These are phyloP conservation scores for Oryzaephilus surinamensis DNA, from an alignment of 1,140 invertebrate genomes.

Conservation along the genomic window DNA sequence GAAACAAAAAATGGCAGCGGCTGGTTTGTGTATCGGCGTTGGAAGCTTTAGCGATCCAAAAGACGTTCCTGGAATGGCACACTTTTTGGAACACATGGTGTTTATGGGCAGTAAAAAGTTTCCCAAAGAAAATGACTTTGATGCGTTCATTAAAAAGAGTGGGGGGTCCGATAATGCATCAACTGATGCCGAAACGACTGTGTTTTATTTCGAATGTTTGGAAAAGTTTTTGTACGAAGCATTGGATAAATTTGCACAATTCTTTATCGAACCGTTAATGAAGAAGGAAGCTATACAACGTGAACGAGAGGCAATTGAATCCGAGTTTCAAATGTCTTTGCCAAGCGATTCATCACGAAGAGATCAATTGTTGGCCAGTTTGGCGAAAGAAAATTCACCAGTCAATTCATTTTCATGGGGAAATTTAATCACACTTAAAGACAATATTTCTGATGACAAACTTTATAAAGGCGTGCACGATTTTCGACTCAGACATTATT, in stretches of 20 bases:
- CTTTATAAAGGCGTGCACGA: slow-evolving; percentile 59
- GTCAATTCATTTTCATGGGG: slow-evolving; percentile 78
- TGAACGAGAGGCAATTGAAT: slow-evolving; percentile 87
- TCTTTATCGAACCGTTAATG: slow-evolving; percentile 83
- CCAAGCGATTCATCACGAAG: slow-evolving; percentile 56
- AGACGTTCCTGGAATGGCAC: slow-evolving; percentile 77
- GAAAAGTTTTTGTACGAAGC: slow-evolving; percentile 62
- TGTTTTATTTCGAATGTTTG: slow-evolving; percentile 80
- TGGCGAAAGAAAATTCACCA: slow-evolving; percentile 59
- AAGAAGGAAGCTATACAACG: slow-evolving; percentile 74
- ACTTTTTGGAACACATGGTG: slow-evolving; percentile 94
- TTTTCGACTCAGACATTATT: slow-evolving; percentile 75
- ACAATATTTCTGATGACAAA: slow-evolving; percentile 52
- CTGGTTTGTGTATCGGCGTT: slow-evolving; percentile 57
- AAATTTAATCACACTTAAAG: slow-evolving; percentile 64
- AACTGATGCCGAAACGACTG: slow-evolving; percentile 75
- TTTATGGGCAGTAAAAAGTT: slow-evolving; percentile 87
- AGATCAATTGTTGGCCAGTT: slow-evolving; percentile 60
- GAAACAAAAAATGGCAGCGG: slow-evolving; percentile 48
- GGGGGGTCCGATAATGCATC: slow-evolving; percentile 74
- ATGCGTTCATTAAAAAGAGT: slow-evolving; percentile 58
- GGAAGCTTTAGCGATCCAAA: slow-evolving; percentile 62
- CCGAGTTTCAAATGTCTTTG: slow-evolving; percentile 67
- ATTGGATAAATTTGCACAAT: slow-evolving; percentile 80
- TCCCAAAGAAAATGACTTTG: slow-evolving; percentile 77